phyloP scores from a whole-genome alignment of 2,797 vertebrate genomes.

The Psittacula derbiana region DNA sequence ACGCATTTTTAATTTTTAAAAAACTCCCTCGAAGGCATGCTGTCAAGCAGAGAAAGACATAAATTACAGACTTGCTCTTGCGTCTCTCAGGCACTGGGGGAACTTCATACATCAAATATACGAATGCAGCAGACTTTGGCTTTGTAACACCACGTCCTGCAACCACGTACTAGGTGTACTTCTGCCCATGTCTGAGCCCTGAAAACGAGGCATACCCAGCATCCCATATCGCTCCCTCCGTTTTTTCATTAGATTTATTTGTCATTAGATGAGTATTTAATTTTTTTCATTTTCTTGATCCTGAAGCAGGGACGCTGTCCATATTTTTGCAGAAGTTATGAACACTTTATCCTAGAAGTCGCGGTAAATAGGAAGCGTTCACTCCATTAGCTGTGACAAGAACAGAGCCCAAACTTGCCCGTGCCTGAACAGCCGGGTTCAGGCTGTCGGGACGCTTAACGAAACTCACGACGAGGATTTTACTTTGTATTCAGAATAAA shows the following conservation, averaged over 20 bases:
- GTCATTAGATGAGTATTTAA: not conserved
- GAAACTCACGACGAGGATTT: not conserved
- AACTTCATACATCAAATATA: not conserved
- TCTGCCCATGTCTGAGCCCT: not conserved
- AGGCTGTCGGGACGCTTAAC: not conserved
- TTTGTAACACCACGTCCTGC: not conserved
- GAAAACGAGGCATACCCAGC: not conserved
- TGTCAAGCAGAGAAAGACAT: not conserved
- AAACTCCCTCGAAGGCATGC: not conserved
- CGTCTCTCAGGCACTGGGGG: not conserved
- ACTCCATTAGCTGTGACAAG: rapidly evolving
- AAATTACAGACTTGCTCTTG: not conserved
- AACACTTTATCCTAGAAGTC: not conserved
- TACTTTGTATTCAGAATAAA: not conserved
- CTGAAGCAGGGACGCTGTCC: not conserved
- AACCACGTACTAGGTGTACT: rapidly evolving
- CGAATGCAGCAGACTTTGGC: rapidly evolving
- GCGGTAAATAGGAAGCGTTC: not conserved
- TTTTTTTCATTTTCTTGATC: not conserved
- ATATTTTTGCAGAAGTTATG: not conserved
- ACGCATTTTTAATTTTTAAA: not conserved
- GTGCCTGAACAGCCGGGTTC: not conserved
- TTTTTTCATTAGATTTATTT: not conserved
- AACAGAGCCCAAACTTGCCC: not conserved
- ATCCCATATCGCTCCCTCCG: not conserved